Evolutionary conservation across 2,113 vertebrate genomes (phyloP), one percentile per base, ranked within the genome.

Genomic region (Tragelaphus imberbis): DNA sequence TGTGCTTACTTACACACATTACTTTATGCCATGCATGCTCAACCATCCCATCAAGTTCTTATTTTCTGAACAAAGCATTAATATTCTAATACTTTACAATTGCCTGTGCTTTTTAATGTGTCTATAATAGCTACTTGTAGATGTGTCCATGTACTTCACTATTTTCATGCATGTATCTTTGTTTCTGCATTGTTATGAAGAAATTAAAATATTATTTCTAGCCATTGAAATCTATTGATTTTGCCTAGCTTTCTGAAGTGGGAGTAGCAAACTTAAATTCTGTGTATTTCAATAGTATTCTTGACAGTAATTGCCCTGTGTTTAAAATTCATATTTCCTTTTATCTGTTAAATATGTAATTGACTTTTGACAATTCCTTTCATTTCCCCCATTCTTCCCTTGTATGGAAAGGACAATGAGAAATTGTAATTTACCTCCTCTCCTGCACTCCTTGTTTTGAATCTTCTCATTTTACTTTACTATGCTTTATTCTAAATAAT

Each of bases 271-370:
- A 65, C 30, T 82, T 92, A 88, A 94, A 85, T 90, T 92, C 49
- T 92, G 55, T 96, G 97, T 95, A 84, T 95, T 97, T 97, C 21
- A 95, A 19, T 40, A 91, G 55, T 33, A 88, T 92, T 93, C 91
- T 84, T 92, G 61, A 63, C 61, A 93, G 49, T 97, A 96, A 97
- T 95, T 92, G 10, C 49, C 12, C 44, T 95, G 15, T 90, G 47
- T 94, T 97, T 96, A 97, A 98, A 96, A 94, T 97, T 95, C 53
- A 36, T 82, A 82, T 96, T 97, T 97, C 33, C 88, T 90, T 97
- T 97, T 95, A 86, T 94, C 92, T 96, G 21, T 95, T 94, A 94
- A 94, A 91, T 77, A 84, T 65, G 13, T 90, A 97, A 96, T 96
- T 97, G 95, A 86, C 97, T 96, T 97, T 97, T 90, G 84, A 95